phyloP scores from a whole-genome alignment of 1,140 invertebrate species.

The Papilio helenus region DNA sequence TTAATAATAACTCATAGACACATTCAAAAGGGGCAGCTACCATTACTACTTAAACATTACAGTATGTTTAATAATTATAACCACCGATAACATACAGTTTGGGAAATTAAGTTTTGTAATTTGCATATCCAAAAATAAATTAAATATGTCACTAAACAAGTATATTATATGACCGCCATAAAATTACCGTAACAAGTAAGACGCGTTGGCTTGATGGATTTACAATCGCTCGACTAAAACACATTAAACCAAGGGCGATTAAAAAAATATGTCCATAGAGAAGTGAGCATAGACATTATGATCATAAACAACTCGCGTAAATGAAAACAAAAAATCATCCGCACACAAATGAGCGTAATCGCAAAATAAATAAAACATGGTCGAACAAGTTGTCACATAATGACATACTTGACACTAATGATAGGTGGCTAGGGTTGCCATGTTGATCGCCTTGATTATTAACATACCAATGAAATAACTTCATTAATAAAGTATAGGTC shows the following conservation, averaged over 20 bases:
- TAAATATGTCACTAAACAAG: background rate
- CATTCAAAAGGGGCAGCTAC: no score
- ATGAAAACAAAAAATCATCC: slow-evolving; percentile 57
- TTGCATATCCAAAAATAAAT: background rate
- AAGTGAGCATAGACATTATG: slow-evolving; percentile 10
- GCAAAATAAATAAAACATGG: slow-evolving; percentile 65
- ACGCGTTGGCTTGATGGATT: slow-evolving; percentile 11
- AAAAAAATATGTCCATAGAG: slow-evolving; percentile 15
- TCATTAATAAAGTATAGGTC: background rate
- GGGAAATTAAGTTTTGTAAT: background rate
- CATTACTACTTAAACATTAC: no score
- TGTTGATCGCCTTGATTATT: slow-evolving; percentile 12
- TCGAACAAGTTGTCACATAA: slow-evolving; percentile 62
- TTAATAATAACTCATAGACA: no score
- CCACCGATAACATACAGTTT: no score
- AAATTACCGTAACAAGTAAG: slow-evolving; percentile 7
- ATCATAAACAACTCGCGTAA: slow-evolving; percentile 38
- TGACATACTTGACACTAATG: slow-evolving; percentile 66
- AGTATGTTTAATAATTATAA: no score
- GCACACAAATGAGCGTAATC: slow-evolving; percentile 56
- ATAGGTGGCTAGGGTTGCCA: slow-evolving; percentile 42
- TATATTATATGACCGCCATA: background rate
- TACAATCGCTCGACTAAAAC: background rate
- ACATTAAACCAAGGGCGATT: background rate
- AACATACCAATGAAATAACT: slow-evolving; percentile 3